phyloP scores from a whole-genome alignment of 2,797 vertebrate genomes.

The Oreochromis mossambicus region DNA sequence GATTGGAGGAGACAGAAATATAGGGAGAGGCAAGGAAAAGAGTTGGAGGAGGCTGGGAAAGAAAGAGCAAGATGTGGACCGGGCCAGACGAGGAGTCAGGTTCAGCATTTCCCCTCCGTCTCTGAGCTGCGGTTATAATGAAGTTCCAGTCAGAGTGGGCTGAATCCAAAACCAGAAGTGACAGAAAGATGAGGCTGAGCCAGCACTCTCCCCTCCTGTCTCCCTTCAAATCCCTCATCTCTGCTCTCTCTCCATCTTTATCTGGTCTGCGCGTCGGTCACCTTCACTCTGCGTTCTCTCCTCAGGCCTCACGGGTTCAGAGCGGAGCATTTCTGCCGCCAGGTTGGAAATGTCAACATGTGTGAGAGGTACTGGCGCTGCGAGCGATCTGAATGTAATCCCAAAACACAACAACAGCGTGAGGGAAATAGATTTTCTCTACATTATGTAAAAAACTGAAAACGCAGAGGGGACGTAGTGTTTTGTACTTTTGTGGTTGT shows the following conservation, averaged over 20 bases:
- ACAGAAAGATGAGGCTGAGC: constrained; percentile 47
- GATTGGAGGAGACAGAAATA: constrained; percentile 5
- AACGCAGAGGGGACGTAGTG: constrained; percentile 20
- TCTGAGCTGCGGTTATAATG: constrained; percentile 33
- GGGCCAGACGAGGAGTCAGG: constrained; percentile 38
- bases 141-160: constrained; percentile 31
- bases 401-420: constrained; percentile 47
- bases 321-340: constrained; percentile 23
- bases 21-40: neutral
- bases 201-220: constrained; percentile 26
- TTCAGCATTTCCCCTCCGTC: constrained; percentile 13
- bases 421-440: constrained; percentile 27
- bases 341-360: constrained; percentile 28
- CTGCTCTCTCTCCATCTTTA: constrained; percentile 26
- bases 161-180: constrained; percentile 55
- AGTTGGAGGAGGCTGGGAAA: constrained; percentile 26
- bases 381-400: constrained; percentile 48
- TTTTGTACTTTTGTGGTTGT: constrained; percentile 63
- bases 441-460: constrained; percentile 16
- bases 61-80: constrained; percentile 13
- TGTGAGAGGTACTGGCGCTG: constrained; percentile 18
- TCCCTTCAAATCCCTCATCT: constrained; percentile 2
- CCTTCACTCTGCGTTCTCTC: constrained; percentile 26
- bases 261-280: constrained; percentile 30
- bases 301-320: neutral